Conservation (phyloP, 2,888 invertebrate genomes). For the Xylocampa areola region DNA sequence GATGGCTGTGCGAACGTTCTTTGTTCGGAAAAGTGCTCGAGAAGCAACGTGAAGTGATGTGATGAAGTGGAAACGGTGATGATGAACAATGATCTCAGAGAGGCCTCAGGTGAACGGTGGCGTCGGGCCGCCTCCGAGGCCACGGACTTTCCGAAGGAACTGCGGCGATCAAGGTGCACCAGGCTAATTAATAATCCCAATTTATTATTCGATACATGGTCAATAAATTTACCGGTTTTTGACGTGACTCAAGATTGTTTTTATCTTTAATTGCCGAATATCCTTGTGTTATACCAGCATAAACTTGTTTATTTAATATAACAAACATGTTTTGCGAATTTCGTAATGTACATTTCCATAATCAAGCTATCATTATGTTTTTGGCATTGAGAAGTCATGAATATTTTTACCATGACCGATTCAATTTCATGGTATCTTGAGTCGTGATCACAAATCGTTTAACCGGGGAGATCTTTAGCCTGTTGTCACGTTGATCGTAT, state of each 20-base stretch:
- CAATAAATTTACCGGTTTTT: slow-evolving; percentile 56
- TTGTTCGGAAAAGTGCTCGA: slow-evolving; percentile 56
- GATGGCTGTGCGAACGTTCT: slow-evolving; percentile 50
- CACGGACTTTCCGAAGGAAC: slow-evolving; percentile 88
- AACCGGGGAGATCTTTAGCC: slow-evolving; percentile 31
- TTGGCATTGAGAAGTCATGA: slow-evolving; percentile 44
- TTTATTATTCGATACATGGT: slow-evolving; percentile 53
- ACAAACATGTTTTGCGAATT: slow-evolving; percentile 33
- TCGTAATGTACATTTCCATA: slow-evolving; percentile 22
- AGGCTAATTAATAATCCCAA: slow-evolving; percentile 63
- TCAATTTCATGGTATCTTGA: slow-evolving; percentile 44
- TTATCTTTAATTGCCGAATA: slow-evolving; percentile 40
- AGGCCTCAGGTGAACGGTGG: slow-evolving; percentile 83
- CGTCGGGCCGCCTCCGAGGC: slow-evolving; percentile 81
- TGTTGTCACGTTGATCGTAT: slow-evolving; percentile 68
- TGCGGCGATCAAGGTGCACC: slow-evolving; percentile 90
- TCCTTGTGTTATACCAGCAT: slow-evolving; percentile 32
- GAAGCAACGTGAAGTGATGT: slow-evolving; percentile 59
- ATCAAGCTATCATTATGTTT: slow-evolving; percentile 30
- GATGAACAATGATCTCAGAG: slow-evolving; percentile 87
- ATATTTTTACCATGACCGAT: slow-evolving; percentile 33
- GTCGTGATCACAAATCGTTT: slow-evolving; percentile 40
- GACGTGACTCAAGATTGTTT: slow-evolving; percentile 48
- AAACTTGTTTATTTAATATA: slow-evolving; percentile 43
- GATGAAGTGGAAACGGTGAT: slow-evolving; percentile 76